Conservation (phyloP, 2,113 vertebrate species). For the Campylomormyrus tamandua region DNA sequence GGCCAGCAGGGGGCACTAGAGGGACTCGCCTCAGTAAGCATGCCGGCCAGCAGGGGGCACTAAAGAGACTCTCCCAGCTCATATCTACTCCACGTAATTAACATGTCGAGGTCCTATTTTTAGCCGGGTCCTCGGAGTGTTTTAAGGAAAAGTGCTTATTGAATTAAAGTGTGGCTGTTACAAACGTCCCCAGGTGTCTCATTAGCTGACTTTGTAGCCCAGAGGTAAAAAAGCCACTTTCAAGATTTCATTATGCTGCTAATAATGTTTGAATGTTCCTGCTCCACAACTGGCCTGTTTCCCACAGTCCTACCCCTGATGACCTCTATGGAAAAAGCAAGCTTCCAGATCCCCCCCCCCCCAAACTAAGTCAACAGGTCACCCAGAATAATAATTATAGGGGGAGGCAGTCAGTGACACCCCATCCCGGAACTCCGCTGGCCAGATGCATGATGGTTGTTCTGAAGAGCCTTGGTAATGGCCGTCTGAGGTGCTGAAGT, state of each 20-base stretch:
- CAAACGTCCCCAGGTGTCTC: not conserved
- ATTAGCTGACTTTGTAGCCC: not conserved
- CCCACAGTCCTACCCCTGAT: not conserved
- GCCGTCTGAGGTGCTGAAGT: not conserved
- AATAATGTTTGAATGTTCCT: not conserved
- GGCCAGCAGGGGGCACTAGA: not conserved
- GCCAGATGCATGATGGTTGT: not conserved
- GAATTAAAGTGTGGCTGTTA: not conserved
- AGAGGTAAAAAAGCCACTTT: not conserved
- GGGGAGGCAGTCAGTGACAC: not conserved
- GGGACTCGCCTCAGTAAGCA: constrained; percentile 58
- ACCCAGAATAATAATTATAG: not conserved
- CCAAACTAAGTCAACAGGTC: not conserved
- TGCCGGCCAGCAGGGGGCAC: not conserved
- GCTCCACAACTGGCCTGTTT: not conserved
- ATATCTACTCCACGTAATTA: not conserved
- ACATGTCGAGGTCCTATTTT: not conserved
- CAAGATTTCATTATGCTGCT: not conserved
- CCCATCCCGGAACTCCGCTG: not conserved
- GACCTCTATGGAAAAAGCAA: not conserved
- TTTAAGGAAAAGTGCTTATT: not conserved
- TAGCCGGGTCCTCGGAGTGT: not conserved
- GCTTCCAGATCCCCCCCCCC: not conserved
- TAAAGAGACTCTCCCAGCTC: not conserved
- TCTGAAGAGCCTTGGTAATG: not conserved